Conservation (phyloP, 1,140 invertebrate genomes). For the Chlorops oryzae region DNA sequence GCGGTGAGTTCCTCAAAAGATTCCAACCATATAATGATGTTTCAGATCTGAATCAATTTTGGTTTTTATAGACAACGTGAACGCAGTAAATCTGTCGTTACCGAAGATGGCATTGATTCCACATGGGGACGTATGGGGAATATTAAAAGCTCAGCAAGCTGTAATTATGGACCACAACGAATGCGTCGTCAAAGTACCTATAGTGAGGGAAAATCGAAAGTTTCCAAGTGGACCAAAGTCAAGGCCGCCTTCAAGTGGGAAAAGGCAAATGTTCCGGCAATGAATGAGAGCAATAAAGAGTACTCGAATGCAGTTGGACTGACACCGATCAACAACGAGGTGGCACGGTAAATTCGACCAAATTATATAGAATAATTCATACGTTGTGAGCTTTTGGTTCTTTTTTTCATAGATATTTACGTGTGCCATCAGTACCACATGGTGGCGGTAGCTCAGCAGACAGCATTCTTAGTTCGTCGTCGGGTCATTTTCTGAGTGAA, state of each 20-base stretch:
- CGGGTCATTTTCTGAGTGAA: slow-evolving; percentile 42
- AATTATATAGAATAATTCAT: background rate
- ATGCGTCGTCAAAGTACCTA: slow-evolving; percentile 40
- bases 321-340: slow-evolving; percentile 40
- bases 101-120: slow-evolving; percentile 46
- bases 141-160: slow-evolving; percentile 1
- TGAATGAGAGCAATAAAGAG: slow-evolving; percentile 37
- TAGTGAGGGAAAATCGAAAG: slow-evolving; percentile 44
- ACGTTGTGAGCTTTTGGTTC: background rate
- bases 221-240: slow-evolving; percentile 75
- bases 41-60: background rate
- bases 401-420: slow-evolving; percentile 14
- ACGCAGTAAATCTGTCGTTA: slow-evolving; percentile 50
- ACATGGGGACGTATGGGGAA: slow-evolving; percentile 10
- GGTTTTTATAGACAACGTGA: slow-evolving; percentile 31
- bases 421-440: slow-evolving; percentile 46
- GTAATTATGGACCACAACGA: slow-evolving; percentile 25
- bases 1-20: slow-evolving; percentile 31
- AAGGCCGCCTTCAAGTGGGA: slow-evolving; percentile 76
- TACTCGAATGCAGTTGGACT: slow-evolving; percentile 29
- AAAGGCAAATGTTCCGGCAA: slow-evolving; percentile 51
- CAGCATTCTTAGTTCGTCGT: slow-evolving; percentile 48
- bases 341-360: slow-evolving; percentile 34
- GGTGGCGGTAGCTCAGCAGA: slow-evolving; percentile 51
- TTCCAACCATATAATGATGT: background rate